Base-by-base conservation (phyloP, 2,888 invertebrate species). In the Alsophila aescularia region DNA sequence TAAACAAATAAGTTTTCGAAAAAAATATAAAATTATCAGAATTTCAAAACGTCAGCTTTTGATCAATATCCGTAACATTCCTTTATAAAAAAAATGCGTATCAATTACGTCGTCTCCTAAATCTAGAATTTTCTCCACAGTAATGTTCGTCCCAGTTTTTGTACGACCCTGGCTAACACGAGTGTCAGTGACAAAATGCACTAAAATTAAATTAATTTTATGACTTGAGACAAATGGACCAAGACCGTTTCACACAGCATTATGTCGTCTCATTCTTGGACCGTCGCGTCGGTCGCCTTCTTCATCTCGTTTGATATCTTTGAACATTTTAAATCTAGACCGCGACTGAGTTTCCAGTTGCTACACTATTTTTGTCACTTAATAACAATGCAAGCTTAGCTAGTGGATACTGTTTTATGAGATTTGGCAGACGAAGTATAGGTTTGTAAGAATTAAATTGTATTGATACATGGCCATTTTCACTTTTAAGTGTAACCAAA, bases 311-410 rank as follows among this genome's bases (percentile, higher is more conserved):
- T 29, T 29, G 24, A 29, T 29, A 29, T 18, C 37, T 24, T 18
- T 27, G 44, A 44, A 52, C 39, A 44, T 34, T 40, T 40, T 31
- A 29, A 16, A 52, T 47, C 35, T 47, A 47, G 52, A 47, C 7
- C 40, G 27, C 12, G 35, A 13, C 35, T 35, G 41, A 35, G 12
- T 14, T 34, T 32, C 40, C 31, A 45, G 41, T 44, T 44, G 18
- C 35, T 5, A 1, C 5, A 8, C 24, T 53, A 48, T 53, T 53
- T 53, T 48, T 37, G 37, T 47, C 35, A 16, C 45, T 14, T n/a
- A 14, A 12, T 8, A 18, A 49, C 39, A 54, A 39, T 44, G 53
- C 39, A 15, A 37, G 36, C 18, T 45, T 32, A 36, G 47, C 34
- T 14, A 18, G 15, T 37, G 39, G 8, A 5, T 27, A 47, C 37